Conservation (phyloP, 2,113 vertebrate species). For the Pogona vitticeps region DNA sequence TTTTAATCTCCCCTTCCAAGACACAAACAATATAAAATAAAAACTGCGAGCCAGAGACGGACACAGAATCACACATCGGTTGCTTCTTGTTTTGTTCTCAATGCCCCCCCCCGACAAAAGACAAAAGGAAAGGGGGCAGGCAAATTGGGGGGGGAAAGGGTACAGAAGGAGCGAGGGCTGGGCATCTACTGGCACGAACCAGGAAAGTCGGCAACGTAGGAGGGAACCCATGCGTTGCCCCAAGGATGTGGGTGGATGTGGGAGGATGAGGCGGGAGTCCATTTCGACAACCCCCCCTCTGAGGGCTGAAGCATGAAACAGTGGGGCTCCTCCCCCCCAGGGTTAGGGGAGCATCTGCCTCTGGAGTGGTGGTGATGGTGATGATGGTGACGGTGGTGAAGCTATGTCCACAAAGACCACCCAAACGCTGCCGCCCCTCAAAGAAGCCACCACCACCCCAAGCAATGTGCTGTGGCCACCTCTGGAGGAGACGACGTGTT, state of each 20-base stretch:
- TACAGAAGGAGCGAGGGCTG: constrained; percentile 24
- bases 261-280: background rate
- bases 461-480: background rate
- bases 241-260: background rate
- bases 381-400: background rate
- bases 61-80: constrained; percentile 8
- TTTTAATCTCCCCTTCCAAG: constrained; percentile 34
- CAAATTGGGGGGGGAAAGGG: background rate
- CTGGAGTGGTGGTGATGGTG: background rate
- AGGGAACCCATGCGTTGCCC: background rate
- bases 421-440: background rate
- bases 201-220: background rate
- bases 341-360: background rate
- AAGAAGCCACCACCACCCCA: background rate
- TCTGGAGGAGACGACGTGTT: background rate
- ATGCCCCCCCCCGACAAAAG: constrained; percentile 44
- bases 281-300: no score
- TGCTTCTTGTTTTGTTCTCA: constrained; percentile 1
- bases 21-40: constrained; percentile 60
- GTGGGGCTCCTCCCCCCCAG: background rate
- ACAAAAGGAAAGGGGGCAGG: constrained; percentile 41
- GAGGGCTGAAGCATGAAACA: background rate
- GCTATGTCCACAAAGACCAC: background rate
- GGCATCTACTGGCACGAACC: constrained; percentile 11
- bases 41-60: constrained; percentile 39